Base-by-base conservation (phyloP, 1,140 invertebrate genomes). In the Drosophila bocki region DNA sequence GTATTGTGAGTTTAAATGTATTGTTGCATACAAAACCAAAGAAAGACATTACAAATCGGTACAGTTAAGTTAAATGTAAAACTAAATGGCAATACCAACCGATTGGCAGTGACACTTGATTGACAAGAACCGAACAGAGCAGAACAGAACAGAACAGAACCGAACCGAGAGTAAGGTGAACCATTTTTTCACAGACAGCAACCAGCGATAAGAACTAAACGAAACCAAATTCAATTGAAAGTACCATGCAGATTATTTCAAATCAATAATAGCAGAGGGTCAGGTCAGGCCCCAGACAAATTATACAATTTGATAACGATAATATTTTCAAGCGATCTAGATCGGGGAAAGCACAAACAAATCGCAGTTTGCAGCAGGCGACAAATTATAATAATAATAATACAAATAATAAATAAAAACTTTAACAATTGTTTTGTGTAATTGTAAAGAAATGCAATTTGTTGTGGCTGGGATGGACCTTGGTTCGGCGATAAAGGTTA, bases 341-440 rank as follows among this genome's bases (percentile, higher is more conserved):
- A 72, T 41, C 67, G 45, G 35, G 51, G 50, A 50, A 53, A 64
- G 45, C 78, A 82, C 76, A 78, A 78, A 72, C 75, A 75, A 78
- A 72, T 60, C 45, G 70, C 68, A 72, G 68, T 72, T 74, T 74
- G 63, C 61, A 84, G 62, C 72, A 71, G 67, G 65, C 61, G 78
- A 83, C 75, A 87, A 87, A 71, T 74, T 78, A 88, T 84, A 77
- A 91, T 75, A 90, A 86, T 75, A 91, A 80, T 78, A 86, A 91
- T 91, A 87, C 85, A 78, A 87, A 69, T 91, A 91, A 86, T 91
- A 82, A 91, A 91, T 91, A 91, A 91, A 88, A 91, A 91, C 83
- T 91, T 91, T 91, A 91, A 91, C 82, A 86, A 91, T 91, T 91
- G 86, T 91, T 91, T 91, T 91, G 86, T 91, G 86, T 91, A 91